Base-by-base conservation (phyloP, 2,797 vertebrate genomes). In the Sebastes paucispinis region DNA sequence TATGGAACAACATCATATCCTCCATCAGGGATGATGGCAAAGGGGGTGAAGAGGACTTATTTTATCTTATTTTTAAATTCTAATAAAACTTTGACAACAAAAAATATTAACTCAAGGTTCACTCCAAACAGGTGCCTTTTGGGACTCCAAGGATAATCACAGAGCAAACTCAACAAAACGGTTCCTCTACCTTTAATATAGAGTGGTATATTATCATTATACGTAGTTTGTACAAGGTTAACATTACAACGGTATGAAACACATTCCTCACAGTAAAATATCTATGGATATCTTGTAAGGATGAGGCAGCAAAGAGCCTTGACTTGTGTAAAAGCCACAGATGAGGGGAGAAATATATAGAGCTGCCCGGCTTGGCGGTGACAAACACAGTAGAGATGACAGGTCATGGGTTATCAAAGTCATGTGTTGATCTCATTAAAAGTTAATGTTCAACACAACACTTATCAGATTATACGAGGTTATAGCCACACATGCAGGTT, bases 391-490 rank as follows among this genome's bases (percentile, higher is more conserved):
- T 29, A 25, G n/a, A 73, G 59, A 68, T 58, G 64, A 67, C 57
- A 62, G 73, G 86, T 73, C 60, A 70, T 14, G 18, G 80, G 68
- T 79, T 81, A 88, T 77, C 52, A 10, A 59, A 8, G 70, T 59
- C 36, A 43, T 60, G 27, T 64, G 76, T 69, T 81, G 54, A 71
- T 73, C n/a, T 52, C 73, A 79, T 73, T 69, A 62, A 79, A 85
- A 71, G 66, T 73, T 71, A 34, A 85, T 72, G 55, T 63, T 75
- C n/a, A 77, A 65, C 67, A 65, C 29, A 52, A 39, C 20, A 54
- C 75, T 79, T 79, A 88, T 81, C 73, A n/a, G 76, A 47, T 72
- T 63, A 63, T 55, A 11, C 69, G 54, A 77, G 79, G 67, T 82
- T 69, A 36, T 0, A 39, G 36, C 12, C 36, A 29, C 67, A 69